These are phyloP conservation scores for Hydrolagus affinis DNA, from an alignment of 2,113 vertebrate genomes.

Conservation along the genomic window DNA sequence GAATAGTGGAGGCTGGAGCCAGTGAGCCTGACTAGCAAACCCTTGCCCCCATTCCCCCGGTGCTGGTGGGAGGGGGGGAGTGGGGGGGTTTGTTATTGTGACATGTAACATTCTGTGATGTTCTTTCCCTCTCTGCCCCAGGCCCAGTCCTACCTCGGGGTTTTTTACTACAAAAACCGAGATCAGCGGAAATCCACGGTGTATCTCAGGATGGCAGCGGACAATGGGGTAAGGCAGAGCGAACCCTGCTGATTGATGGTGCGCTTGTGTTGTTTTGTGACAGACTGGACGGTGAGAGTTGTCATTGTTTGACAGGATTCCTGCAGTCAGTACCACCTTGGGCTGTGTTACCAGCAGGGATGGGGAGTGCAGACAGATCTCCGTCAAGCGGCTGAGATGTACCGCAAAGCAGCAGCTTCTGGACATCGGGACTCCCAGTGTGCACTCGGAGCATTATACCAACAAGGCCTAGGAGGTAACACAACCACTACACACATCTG, in stretches of 20 bases:
- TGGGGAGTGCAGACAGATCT: constrained; percentile 61
- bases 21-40: no score
- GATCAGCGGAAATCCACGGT: constrained; percentile 57
- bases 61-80: not conserved
- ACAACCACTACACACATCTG: constrained; percentile 15
- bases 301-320: constrained; percentile 57
- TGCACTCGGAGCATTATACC: constrained; percentile 46
- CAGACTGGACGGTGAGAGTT: not conserved
- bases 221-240: constrained; percentile 54
- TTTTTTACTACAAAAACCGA: constrained; percentile 61
- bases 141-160: constrained; percentile 83
- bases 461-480: constrained; percentile 46
- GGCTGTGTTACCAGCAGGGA: constrained; percentile 75
- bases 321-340: constrained; percentile 70
- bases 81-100: not conserved
- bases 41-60: no score
- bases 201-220: constrained; percentile 74
- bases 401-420: constrained; percentile 54
- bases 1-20: no score
- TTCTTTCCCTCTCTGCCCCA: constrained; percentile 39
- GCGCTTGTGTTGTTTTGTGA: no score
- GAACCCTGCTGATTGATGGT: no score
- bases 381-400: constrained; percentile 57
- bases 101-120: not conserved
- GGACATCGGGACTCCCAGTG: constrained; percentile 57